Evolutionary conservation across 2,888 invertebrate genomes (phyloP), one percentile per base, ranked within the genome.

Genomic region (Eilema sororculum): DNA sequence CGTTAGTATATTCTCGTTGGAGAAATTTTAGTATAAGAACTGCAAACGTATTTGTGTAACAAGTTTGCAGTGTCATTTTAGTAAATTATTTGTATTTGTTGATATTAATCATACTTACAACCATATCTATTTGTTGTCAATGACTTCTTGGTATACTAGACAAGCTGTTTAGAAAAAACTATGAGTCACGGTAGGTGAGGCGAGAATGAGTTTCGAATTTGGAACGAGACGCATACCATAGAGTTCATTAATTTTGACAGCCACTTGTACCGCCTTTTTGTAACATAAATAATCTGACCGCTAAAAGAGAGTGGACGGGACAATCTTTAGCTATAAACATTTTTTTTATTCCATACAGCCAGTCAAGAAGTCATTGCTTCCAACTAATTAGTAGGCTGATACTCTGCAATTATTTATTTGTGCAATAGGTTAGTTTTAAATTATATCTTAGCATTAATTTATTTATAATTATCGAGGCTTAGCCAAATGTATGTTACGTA

Each of bases 401-500:
- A 76, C 69, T 73, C 75, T 63, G 80, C 80, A 78, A 81, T 80
- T 74, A 81, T 82, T 81, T 80, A 77, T 82, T 75, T 76, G 81
- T 82, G 83, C 82, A 82, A 82, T 82, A 82, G 83, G 68, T 74
- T 80, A 78, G 75, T 56, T 74, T 68, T 78, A 80, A 82, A 80
- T 79, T 82, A 79, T 79, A 82, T 82, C 72, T 65, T 82, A 82
- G 76, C 33, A 69, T 71, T 75, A 80, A 75, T 77, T 80, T 73
- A 75, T 71, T 67, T 22, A 41, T 73, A 69, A 65, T 66, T 79
- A 67, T 78, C 59, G 62, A 76, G 82, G 82, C 83, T 83, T 81
- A 83, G 83, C 83, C 82, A 79, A 83, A 78, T 81, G 58, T 81
- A 78, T 81, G 78, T 81, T 82, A 79, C 66, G 74, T 80, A 80